Evolutionary conservation across 2,888 invertebrate genomes (phyloP), one percentile per base, ranked within the genome.

Genomic region (Patella ulyssiponensis): DNA sequence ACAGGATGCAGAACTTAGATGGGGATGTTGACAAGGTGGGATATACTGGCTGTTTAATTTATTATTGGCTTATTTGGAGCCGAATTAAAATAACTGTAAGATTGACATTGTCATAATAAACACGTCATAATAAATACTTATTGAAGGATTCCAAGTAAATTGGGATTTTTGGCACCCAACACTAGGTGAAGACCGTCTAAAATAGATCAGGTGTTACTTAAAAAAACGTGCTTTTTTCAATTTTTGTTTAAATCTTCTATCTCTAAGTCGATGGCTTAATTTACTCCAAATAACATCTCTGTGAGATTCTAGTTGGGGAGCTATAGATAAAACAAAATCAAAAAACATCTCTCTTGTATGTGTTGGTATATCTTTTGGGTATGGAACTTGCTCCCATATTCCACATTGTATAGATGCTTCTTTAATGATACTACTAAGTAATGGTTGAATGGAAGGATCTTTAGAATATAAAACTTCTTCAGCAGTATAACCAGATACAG

Each of bases 171-270:
- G 44, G 44, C 44, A 44, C 44, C 44, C 7, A 44, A 44, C 44
- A 44, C 44, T 44, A 44, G 1, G 7, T 44, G 44, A 44, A 44
- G 9, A 44, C 4, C 9, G 44, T 44, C 44, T 33, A 4, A 33
- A 33, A 33, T 44, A 44, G 44, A 44, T 9, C 44, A 44, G 7
- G 44, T 44, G 44, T 44, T 44, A 44, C 44, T 44, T 44, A 44
- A 44, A 44, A 44, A 44, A 44, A 44, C 44, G 44, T 44, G 44
- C 44, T 44, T 64, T 23, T 64, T 64, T 64, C 11, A 23, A 20
- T 20, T 64, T 64, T 23, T 64, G 64, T 64, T 64, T 64, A 64
- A 64, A 64, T 23, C 64, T n/a, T 64, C 64, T 64, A 64, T 64
- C 64, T 20, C 64, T 20, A 15, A 64, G 64, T 11, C 64, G 20